These are phyloP conservation scores for Cuculus canorus DNA, from an alignment of 2,797 vertebrate species.

Conservation along the genomic window DNA sequence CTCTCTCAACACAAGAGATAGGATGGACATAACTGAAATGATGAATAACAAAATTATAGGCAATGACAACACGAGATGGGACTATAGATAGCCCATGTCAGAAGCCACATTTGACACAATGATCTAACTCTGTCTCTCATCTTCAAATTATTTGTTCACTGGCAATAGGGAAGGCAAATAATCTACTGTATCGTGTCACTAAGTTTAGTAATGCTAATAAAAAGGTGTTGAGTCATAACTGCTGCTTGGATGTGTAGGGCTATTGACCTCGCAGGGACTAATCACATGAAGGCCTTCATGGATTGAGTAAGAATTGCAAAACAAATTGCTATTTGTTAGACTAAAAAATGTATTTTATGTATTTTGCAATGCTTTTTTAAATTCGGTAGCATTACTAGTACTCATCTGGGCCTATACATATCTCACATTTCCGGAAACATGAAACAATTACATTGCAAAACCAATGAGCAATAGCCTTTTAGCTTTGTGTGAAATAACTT, in stretches of 20 bases:
- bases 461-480: neutral
- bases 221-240: neutral
- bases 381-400: neutral
- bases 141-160: neutral
- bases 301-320: constrained; percentile 40
- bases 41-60: neutral
- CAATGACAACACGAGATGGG: neutral
- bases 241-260: neutral
- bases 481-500: neutral
- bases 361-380: neutral
- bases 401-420: neutral
- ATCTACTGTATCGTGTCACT: neutral
- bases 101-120: neutral
- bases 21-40: neutral
- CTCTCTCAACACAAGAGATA: neutral
- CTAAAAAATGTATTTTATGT: neutral
- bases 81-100: neutral
- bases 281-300: neutral
- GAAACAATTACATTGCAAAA: neutral
- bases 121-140: neutral
- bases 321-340: neutral
- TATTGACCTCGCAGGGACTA: neutral
- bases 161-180: neutral
- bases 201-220: neutral
- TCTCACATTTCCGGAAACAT: neutral